These are phyloP conservation scores for Tetragonisca angustula DNA, from an alignment of 2,888 invertebrate species.

Conservation along the genomic window DNA sequence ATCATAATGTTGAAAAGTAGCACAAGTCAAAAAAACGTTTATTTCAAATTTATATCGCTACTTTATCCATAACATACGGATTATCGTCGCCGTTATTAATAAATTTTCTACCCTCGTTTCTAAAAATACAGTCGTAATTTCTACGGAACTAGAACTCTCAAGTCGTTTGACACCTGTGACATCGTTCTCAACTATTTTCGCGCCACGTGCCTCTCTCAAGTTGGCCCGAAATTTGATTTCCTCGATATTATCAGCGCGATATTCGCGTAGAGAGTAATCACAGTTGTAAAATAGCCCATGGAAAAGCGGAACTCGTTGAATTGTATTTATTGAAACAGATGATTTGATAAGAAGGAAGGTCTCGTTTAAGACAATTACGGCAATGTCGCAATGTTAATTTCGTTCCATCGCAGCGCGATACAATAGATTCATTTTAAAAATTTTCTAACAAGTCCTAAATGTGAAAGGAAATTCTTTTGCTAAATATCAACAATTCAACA, in stretches of 20 bases:
- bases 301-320: background rate
- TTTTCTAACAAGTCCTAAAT: too few relatives aligned
- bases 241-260: conserved; percentile 15
- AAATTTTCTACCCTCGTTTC: conserved; percentile 26
- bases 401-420: too few relatives aligned
- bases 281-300: background rate
- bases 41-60: background rate
- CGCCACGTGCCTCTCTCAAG: background rate
- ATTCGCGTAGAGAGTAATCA: conserved; percentile 20
- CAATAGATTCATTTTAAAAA: too few relatives aligned
- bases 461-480: too few relatives aligned
- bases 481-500: too few relatives aligned
- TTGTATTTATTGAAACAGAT: too few relatives aligned
- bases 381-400: too few relatives aligned
- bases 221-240: conserved; percentile 25
- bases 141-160: conserved; percentile 6
- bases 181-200: conserved; percentile 56
- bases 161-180: conserved; percentile 52
- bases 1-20: background rate
- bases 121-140: conserved; percentile 43
- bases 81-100: conserved; percentile 28
- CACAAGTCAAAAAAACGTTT: background rate
- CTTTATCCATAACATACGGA: background rate
- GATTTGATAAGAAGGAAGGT: too few relatives aligned
- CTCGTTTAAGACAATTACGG: too few relatives aligned